Evolutionary conservation across 2,888 invertebrate species (phyloP).

Genomic region (Antheraea yamamai): DNA sequence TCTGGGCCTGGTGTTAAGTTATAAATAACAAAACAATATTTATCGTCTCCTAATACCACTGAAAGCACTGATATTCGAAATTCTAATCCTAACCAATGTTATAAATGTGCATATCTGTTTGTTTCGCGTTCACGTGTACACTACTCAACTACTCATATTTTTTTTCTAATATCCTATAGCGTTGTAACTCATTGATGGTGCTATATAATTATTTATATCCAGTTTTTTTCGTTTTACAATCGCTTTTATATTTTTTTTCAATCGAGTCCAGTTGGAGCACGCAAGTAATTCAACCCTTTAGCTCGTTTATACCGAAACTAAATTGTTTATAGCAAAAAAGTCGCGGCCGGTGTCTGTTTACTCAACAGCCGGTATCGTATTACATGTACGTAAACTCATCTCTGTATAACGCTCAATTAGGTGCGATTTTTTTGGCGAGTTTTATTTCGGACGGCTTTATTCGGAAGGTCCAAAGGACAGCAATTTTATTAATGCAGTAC

Average conservation of each 20-base stretch:
- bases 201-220: not conserved
- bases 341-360: constrained; percentile 63
- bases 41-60: too few species aligned
- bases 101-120: not conserved
- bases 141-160: too few species aligned
- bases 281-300: constrained; percentile 61
- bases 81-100: too few species aligned
- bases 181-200: too few species aligned
- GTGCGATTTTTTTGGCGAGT: constrained; percentile 52
- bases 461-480: constrained; percentile 28
- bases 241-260: not conserved
- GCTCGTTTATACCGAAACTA: constrained; percentile 56
- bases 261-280: constrained; percentile 33
- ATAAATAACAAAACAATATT: too few species aligned
- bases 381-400: constrained; percentile 58
- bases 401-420: constrained; percentile 76
- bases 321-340: constrained; percentile 64
- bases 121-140: not conserved
- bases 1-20: too few species aligned
- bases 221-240: not conserved
- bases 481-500: too few species aligned
- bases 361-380: constrained; percentile 57
- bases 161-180: too few species aligned
- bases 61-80: too few species aligned
- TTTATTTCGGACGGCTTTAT: constrained; percentile 50